Conservation (phyloP, 2,888 invertebrate genomes). For the Ectropis crepuscularia region DNA sequence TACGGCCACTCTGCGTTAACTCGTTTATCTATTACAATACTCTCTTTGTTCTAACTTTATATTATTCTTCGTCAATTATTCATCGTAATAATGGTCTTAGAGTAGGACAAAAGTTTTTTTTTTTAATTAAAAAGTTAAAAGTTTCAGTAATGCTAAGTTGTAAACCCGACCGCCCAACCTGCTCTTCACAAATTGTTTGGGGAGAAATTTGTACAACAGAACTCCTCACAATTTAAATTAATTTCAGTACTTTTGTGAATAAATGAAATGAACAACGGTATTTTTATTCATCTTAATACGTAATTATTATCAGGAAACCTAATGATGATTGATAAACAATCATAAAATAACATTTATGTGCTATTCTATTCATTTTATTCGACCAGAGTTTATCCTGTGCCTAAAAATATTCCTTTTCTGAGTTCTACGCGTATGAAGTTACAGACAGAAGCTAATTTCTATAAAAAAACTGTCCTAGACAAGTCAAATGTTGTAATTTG, state of each 20-base stretch:
- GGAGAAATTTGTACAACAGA: background rate
- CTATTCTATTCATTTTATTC: background rate
- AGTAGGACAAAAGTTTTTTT: slow-evolving; percentile 3
- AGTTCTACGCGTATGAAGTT: too few species aligned
- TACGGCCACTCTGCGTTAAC: too few species aligned
- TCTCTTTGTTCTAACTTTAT: background rate
- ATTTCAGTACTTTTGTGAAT: too few species aligned
- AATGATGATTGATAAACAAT: too few species aligned
- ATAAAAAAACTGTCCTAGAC: too few species aligned
- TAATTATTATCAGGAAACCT: too few species aligned
- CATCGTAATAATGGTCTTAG: slow-evolving; percentile 20
- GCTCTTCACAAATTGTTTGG: slow-evolving; percentile 17
- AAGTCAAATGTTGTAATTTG: too few species aligned
- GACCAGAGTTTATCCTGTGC: too few species aligned
- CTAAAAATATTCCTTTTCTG: too few species aligned
- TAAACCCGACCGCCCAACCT: slow-evolving; percentile 3
- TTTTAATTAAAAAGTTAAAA: slow-evolving; percentile 23
- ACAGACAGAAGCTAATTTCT: too few species aligned
- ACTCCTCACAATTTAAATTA: background rate
- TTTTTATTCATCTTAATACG: too few species aligned
- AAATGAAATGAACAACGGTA: too few species aligned
- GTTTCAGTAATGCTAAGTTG: slow-evolving; percentile 11
- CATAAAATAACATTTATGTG: background rate
- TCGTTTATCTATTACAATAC: background rate
- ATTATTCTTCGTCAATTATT: slow-evolving; percentile 8